Percentiles rank a stretch among this genome's conserved stretches.
Evolutionary conservation across 1,140 invertebrate genomes (phyloP).

Genomic region (Drosophila virilis): DNA sequence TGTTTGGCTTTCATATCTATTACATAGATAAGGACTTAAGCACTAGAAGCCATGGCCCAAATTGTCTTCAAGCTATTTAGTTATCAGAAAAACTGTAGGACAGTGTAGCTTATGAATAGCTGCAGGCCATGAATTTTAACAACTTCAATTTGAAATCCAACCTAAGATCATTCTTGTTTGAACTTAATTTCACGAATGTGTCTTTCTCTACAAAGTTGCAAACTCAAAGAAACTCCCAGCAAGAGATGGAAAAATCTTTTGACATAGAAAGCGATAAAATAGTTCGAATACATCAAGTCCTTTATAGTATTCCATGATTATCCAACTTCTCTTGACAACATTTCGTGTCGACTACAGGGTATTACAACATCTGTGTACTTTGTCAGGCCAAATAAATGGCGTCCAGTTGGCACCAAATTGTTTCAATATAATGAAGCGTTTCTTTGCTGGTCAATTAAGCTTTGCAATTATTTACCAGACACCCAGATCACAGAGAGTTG

Average conservation of each 20-base stretch:
- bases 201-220: too few species aligned
- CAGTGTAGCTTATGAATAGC: slow-evolving; percentile 38
- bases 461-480: slow-evolving; percentile 52
- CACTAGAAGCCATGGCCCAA: slow-evolving; percentile 62
- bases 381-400: not conserved
- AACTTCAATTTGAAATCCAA: slow-evolving; percentile 34
- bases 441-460: slow-evolving; percentile 52
- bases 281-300: too few species aligned
- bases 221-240: too few species aligned
- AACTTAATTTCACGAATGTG: too few species aligned
- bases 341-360: not conserved
- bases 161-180: not conserved
- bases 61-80: slow-evolving; percentile 55
- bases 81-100: slow-evolving; percentile 27
- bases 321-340: too few species aligned
- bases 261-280: too few species aligned
- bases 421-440: slow-evolving; percentile 19
- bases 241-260: too few species aligned
- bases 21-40: slow-evolving; percentile 58
- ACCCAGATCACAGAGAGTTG: slow-evolving; percentile 10
- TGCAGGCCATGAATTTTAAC: not conserved
- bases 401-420: slow-evolving; percentile 13
- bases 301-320: too few species aligned
- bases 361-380: slow-evolving; percentile 10
- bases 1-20: slow-evolving; percentile 58